phyloP scores from a whole-genome alignment of 2,888 invertebrate genomes.

The Orthonevra nobilis region DNA sequence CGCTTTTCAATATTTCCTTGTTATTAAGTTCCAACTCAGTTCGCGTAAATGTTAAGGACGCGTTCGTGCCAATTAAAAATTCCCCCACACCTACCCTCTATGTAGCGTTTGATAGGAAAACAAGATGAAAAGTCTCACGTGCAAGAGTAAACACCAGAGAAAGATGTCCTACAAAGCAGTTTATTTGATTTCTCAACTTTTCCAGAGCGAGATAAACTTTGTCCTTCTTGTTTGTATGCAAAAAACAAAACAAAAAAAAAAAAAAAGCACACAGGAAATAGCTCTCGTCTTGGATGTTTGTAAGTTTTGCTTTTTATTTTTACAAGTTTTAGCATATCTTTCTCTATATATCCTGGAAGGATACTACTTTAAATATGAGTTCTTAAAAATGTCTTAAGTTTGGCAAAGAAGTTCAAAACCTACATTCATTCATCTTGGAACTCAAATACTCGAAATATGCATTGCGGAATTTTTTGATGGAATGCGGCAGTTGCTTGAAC shows the following conservation, averaged over 20 bases:
- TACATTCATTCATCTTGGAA: neutral
- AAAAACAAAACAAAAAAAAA: conserved; percentile 9
- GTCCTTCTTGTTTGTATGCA: conserved; percentile 4
- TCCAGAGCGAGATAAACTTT: conserved; percentile 44
- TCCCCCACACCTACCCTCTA: conserved; percentile 27
- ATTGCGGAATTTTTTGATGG: conserved; percentile 54
- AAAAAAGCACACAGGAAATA: neutral
- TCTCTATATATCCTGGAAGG: conserved; percentile 36
- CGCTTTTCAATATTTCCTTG: no score
- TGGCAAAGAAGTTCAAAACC: conserved; percentile 59
- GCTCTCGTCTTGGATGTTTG: conserved; percentile 6
- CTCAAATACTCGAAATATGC: conserved; percentile 4
- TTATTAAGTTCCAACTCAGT: no score
- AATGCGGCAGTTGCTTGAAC: conserved; percentile 51
- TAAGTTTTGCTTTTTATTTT: conserved; percentile 1
- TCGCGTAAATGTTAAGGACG: no score
- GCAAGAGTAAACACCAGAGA: conserved; percentile 17
- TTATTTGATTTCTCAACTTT: conserved; percentile 50
- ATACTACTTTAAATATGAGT: conserved; percentile 62
- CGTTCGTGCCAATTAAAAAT: conserved; percentile 37
- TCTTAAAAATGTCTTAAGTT: conserved; percentile 48
- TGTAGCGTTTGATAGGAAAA: neutral
- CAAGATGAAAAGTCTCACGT: conserved; percentile 20
- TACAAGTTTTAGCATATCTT: conserved; percentile 37
- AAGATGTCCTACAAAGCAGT: conserved; percentile 59